Conservation (phyloP, 2,113 vertebrate genomes). For the Chrysochloris asiatica region DNA sequence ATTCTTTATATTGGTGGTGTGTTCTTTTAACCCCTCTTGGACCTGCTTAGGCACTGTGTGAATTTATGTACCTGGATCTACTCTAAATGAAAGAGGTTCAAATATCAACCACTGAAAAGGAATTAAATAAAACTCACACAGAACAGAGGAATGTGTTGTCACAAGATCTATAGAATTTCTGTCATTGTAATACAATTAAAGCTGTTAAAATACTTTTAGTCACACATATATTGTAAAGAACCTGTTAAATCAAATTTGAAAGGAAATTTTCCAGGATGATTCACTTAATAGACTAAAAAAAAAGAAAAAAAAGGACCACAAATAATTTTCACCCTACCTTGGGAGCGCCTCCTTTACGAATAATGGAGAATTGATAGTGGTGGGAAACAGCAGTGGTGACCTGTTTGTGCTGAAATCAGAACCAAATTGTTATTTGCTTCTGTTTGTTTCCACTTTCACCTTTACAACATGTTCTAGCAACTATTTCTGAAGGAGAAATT, state of each 20-base stretch:
- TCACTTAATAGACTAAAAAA: constrained; percentile 20
- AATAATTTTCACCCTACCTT: constrained; percentile 53
- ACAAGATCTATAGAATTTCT: constrained; percentile 69
- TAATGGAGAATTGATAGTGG: constrained; percentile 57
- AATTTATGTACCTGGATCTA: constrained; percentile 53
- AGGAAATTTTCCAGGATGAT: constrained; percentile 66
- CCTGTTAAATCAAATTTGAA: constrained; percentile 64
- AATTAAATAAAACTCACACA: constrained; percentile 71
- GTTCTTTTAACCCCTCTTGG: constrained; percentile 74
- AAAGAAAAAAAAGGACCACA: constrained; percentile 8
- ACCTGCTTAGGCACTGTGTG: constrained; percentile 62
- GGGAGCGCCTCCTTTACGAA: constrained; percentile 36
- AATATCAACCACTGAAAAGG: constrained; percentile 76
- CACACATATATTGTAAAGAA: constrained; percentile 61
- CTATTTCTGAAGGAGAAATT: constrained; percentile 55
- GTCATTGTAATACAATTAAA: constrained; percentile 63
- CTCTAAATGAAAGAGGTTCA: constrained; percentile 73
- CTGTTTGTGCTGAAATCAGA: constrained; percentile 54
- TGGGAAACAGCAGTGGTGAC: constrained; percentile 54
- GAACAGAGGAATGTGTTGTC: constrained; percentile 71
- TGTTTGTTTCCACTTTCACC: constrained; percentile 34
- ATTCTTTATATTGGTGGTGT: constrained; percentile 53
- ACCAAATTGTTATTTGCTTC: constrained; percentile 47
- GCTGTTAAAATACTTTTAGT: constrained; percentile 77
- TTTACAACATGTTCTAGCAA: constrained; percentile 50